Evolutionary conservation across 2,113 vertebrate genomes (phyloP).

Genomic region (Heteronetta atricapilla): DNA sequence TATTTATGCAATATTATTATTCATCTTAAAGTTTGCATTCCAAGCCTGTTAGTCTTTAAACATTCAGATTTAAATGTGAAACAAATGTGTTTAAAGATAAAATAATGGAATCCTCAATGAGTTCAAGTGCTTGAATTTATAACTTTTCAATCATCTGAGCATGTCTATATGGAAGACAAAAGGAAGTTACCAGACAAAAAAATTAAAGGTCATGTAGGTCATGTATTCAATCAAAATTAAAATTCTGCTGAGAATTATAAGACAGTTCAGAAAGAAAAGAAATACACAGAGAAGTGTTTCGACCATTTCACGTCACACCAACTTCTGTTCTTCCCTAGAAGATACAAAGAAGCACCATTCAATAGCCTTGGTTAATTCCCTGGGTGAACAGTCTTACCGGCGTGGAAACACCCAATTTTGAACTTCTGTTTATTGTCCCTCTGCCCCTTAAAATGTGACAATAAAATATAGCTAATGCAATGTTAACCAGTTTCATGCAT

Average conservation of each 20-base stretch:
- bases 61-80: not conserved
- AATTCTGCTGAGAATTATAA: not conserved
- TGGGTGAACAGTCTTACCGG: not conserved
- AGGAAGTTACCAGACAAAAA: not conserved
- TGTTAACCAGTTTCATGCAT: slow-evolving; percentile 36
- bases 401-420: not conserved
- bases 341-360: not conserved
- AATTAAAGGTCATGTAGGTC: too few species aligned
- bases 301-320: not conserved
- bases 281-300: not conserved
- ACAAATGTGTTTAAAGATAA: not conserved
- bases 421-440: not conserved
- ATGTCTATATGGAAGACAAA: not conserved
- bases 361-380: not conserved
- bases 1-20: not conserved
- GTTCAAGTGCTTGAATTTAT: not conserved
- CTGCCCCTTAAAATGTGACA: not conserved
- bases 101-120: not conserved
- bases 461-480: not conserved
- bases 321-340: not conserved
- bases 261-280: not conserved
- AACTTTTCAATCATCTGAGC: not conserved
- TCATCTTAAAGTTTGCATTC: not conserved
- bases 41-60: not conserved
- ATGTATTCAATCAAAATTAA: not conserved